phyloP scores from a whole-genome alignment of 2,113 vertebrate genomes.

The Macroglossus sobrinus region DNA sequence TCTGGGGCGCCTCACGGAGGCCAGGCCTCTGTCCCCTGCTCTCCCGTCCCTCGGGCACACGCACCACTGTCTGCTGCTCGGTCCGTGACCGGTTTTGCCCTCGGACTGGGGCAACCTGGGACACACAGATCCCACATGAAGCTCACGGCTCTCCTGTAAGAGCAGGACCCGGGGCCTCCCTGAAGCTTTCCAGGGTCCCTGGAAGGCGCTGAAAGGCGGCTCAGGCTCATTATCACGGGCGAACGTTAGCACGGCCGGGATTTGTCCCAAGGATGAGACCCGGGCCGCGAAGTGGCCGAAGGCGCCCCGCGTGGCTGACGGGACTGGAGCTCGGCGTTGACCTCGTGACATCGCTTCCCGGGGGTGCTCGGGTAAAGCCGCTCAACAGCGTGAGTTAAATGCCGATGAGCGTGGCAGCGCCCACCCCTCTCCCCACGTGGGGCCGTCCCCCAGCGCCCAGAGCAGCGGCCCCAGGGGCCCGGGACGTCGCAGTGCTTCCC shows the following conservation, averaged over 20 bases:
- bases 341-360: accelerated
- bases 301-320: accelerated
- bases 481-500: neutral
- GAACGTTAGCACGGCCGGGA: neutral
- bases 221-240: neutral
- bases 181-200: neutral
- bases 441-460: accelerated
- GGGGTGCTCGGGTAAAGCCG: neutral
- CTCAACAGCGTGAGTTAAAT: accelerated
- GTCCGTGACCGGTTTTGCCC: neutral
- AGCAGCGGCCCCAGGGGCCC: no score
- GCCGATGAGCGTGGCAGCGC: neutral
- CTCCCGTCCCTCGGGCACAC: neutral
- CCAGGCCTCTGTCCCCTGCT: no score
- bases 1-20: neutral
- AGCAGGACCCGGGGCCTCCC: neutral
- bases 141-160: neutral
- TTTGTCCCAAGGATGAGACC: neutral
- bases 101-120: neutral
- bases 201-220: neutral
- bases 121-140: no score
- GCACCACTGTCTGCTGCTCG: neutral
- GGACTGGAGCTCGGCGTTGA: accelerated
- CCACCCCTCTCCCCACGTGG: neutral
- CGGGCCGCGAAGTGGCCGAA: neutral